Evolutionary conservation across 2,797 vertebrate genomes (phyloP).

Genomic region (Eurystomus glaucurus): DNA sequence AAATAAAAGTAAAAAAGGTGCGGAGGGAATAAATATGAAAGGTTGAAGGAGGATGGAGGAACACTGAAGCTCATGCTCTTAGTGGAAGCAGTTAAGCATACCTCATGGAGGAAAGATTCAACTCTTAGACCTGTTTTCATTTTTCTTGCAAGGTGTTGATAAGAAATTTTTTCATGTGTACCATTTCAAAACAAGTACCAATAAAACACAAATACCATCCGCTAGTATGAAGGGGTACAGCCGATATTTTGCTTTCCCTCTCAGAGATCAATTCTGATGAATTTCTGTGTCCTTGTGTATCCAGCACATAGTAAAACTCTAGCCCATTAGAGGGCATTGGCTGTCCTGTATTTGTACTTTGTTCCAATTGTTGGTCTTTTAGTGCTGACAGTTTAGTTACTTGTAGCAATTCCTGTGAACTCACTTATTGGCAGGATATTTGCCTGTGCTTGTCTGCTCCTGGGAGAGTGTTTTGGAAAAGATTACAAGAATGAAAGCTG

Average conservation of each 20-base stretch:
- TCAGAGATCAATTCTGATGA: neutral
- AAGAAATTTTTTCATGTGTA: neutral
- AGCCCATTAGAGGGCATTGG: slow-evolving; percentile 68
- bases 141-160: neutral
- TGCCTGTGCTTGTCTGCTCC: slow-evolving; percentile 67
- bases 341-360: slow-evolving; percentile 26
- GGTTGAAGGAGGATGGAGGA: neutral
- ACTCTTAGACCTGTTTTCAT: neutral
- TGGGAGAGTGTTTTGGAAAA: slow-evolving; percentile 63
- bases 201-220: neutral
- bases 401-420: slow-evolving; percentile 67
- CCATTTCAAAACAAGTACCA: neutral
- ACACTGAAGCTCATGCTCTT: neutral
- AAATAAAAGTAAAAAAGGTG: neutral
- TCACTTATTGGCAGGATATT: slow-evolving; percentile 64
- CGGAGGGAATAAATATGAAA: neutral
- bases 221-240: neutral
- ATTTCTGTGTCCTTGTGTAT: neutral
- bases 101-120: neutral
- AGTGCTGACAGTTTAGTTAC: slow-evolving; percentile 46
- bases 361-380: slow-evolving; percentile 5
- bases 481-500: slow-evolving; percentile 52
- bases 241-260: neutral
- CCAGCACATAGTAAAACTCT: neutral
- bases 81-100: neutral